phyloP scores from a whole-genome alignment of 2,888 invertebrate species.

The Crioceris asparagi region DNA sequence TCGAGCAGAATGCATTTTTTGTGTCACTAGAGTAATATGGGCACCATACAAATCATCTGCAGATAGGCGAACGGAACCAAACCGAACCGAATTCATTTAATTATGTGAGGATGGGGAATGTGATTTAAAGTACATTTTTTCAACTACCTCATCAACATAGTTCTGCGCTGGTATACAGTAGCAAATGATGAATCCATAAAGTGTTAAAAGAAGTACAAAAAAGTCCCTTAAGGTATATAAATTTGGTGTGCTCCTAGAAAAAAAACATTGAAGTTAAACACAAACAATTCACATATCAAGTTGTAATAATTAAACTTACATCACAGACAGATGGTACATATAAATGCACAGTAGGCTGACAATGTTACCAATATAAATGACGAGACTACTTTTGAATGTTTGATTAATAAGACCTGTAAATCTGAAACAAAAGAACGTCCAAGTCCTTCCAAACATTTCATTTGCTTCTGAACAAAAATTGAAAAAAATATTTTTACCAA shows the following conservation, averaged over 20 bases:
- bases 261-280: background rate
- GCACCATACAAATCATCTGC: too few species aligned
- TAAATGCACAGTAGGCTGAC: slow-evolving; percentile 2
- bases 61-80: too few species aligned
- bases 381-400: background rate
- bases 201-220: background rate
- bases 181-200: background rate
- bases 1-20: too few species aligned
- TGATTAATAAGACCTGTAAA: slow-evolving; percentile 1
- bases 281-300: too few species aligned
- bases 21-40: too few species aligned
- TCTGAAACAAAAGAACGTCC: slow-evolving; percentile 2
- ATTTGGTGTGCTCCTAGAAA: background rate
- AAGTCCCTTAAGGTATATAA: background rate
- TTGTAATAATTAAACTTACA: too few species aligned
- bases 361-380: background rate
- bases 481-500: too few species aligned
- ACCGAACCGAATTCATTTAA: too few species aligned
- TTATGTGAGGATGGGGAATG: too few species aligned
- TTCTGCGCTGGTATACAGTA: background rate
- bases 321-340: slow-evolving; percentile 1
- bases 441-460: too few species aligned
- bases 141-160: slow-evolving; percentile 1
- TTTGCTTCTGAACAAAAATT: too few species aligned
- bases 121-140: too few species aligned